Base-by-base conservation (phyloP, 2,113 vertebrate species). In the Antechinus stuartii region DNA sequence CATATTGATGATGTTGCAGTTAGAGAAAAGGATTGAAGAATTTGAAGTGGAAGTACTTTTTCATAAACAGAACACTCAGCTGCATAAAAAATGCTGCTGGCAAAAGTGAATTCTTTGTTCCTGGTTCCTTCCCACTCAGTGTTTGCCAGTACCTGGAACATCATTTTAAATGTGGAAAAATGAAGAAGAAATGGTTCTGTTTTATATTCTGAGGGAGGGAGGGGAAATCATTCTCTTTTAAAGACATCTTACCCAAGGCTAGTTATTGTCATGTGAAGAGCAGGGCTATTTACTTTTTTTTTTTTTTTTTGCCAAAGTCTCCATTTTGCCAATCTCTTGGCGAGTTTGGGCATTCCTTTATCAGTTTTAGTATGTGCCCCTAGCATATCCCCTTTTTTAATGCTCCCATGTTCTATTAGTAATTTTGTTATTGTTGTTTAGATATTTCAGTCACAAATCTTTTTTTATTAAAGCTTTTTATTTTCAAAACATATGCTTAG, bases 141-240 rank as follows among this genome's bases (percentile, higher is more conserved):
- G 57, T 92, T 92, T 94, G 68, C 25, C 14, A 53, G 54, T 96
- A 47, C 25, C n/a, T 52, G 53, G 92, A 96, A 54, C 95, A 93
- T 93, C 91, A 93, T 84, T 2, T 5, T 27, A 95, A 95, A 68
- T 95, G 84, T 90, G 24, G 16, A 42, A n/a, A 84, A 90, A 95
- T 94, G 56, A 94, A 1, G 42, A 90, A 84, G 68, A 84, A n/a
- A 54, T 50, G 9, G 0, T 92, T 90, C 84, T 53, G 0, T 68
- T 68, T 42, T 46, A 76, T 46, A 42, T 24, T n/a, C 22, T 16
- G 8, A 3, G 2, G 35, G 30, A 52, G 14, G 22, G 11, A 53
- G 49, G 47, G 61, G 26, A 14, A 49, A 22, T 30, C 49, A 54
- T 93, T 93, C 6, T 89, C 61, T 91, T 54, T 46, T 92, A 89